phyloP scores from a whole-genome alignment of 1,140 invertebrate genomes.

The Diplogasteroides magnus region DNA sequence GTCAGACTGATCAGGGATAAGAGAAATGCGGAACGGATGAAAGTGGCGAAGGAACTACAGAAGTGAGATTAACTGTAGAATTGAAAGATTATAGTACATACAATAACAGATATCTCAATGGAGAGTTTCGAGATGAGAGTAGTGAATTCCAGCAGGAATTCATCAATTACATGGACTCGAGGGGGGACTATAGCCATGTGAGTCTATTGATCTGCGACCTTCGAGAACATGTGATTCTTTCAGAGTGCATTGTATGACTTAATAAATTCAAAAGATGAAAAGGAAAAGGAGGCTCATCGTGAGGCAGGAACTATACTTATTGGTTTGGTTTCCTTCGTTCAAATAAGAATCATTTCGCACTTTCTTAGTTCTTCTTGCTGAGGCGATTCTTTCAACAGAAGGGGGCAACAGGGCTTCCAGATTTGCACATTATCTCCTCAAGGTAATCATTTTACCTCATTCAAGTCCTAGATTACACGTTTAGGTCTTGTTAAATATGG shows the following conservation, averaged over 20 bases:
- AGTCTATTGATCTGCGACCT: not conserved
- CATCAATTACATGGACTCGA: not conserved
- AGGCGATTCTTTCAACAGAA: not conserved
- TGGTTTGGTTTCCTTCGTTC: too few species aligned
- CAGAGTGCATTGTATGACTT: not conserved
- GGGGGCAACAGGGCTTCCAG: not conserved
- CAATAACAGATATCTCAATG: not conserved
- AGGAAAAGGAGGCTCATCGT: not conserved
- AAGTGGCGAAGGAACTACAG: not conserved
- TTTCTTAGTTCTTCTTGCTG: not conserved
- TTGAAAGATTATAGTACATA: not conserved
- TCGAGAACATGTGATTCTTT: not conserved
- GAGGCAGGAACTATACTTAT: not conserved
- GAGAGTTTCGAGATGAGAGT: not conserved
- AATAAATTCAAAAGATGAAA: not conserved
- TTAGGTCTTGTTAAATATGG: not conserved
- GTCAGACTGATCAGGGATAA: not conserved
- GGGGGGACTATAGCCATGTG: not conserved
- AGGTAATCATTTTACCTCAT: not conserved
- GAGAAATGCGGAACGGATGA: not conserved
- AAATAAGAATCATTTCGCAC: not conserved
- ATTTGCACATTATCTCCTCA: not conserved
- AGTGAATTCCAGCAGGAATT: not conserved
- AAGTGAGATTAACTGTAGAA: not conserved
- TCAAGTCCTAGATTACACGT: not conserved